A percentile compares a stretch with the other conserved stretches of the same genome.
Evolutionary conservation across 2,797 vertebrate species (phyloP).

Genomic region (Eulemur mongoz): DNA sequence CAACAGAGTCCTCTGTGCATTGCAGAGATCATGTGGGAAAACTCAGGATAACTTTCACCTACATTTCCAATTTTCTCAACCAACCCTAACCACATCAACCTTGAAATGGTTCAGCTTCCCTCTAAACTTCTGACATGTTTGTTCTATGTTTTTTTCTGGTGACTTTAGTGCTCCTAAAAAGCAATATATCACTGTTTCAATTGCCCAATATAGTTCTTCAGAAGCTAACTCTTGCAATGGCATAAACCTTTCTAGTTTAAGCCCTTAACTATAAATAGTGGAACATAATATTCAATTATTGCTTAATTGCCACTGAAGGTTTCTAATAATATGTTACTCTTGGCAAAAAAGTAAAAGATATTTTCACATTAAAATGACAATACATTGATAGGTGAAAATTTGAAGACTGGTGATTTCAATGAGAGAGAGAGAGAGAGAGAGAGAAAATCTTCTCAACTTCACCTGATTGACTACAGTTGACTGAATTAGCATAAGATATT

Average conservation of each 20-base stretch:
- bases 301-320: neutral
- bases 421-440: neutral
- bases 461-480: conserved; percentile 54
- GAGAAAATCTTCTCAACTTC: neutral
- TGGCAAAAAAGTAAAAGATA: neutral
- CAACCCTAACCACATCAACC: neutral
- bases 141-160: neutral
- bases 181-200: neutral
- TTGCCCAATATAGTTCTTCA: neutral
- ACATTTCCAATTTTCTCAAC: neutral
- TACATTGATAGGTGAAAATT: neutral
- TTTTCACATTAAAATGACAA: conserved; percentile 3
- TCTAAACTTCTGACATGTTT: neutral
- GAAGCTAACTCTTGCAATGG: neutral
- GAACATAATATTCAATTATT: neutral
- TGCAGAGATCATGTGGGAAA: neutral
- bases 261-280: neutral
- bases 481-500: conserved; percentile 46
- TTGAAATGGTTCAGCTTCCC: neutral
- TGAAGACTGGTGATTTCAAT: conserved; percentile 47
- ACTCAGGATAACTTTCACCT: neutral
- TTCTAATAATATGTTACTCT: conserved; percentile 3
- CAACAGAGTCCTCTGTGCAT: neutral
- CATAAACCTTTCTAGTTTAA: neutral
- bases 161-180: neutral